Percentiles rank a stretch among this genome's conserved stretches.
Conservation (phyloP, 2,888 invertebrate genomes). For the Scaptomyza polygonia region DNA sequence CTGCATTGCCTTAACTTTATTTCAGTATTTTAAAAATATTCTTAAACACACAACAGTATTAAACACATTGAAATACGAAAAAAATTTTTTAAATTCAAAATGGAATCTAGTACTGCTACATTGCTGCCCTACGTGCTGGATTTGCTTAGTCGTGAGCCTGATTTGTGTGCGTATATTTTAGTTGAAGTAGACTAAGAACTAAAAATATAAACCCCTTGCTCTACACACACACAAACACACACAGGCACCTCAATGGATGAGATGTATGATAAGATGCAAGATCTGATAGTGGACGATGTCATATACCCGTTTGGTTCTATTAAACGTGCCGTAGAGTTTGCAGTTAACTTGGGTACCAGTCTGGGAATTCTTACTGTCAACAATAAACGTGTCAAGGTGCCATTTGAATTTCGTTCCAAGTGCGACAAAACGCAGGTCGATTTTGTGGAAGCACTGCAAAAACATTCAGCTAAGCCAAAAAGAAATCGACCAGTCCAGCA, state of each 20-base stretch:
- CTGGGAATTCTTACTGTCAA: conserved; percentile 49
- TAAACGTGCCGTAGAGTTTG: conserved; percentile 39
- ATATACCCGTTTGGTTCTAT: conserved; percentile 31
- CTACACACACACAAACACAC: conserved; percentile 20
- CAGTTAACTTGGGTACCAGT: conserved; percentile 43
- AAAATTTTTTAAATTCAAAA: conserved; percentile 22
- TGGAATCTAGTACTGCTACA: conserved; percentile 28
- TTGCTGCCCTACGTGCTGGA: conserved; percentile 57
- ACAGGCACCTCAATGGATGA: conserved; percentile 22
- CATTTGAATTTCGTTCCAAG: conserved; percentile 9
- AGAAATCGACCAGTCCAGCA: background rate
- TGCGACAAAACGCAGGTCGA: background rate
- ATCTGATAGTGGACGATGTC: conserved; percentile 21
- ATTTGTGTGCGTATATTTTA: conserved; percentile 38
- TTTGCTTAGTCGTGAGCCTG: conserved; percentile 43
- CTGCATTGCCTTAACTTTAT: background rate
- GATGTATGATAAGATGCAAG: conserved; percentile 23
- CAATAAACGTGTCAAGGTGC: conserved; percentile 1
- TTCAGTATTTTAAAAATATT: background rate
- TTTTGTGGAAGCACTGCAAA: background rate
- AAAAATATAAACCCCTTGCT: background rate
- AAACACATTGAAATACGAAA: background rate
- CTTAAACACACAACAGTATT: background rate
- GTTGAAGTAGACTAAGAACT: background rate
- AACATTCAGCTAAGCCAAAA: background rate